These are phyloP conservation scores for Solen grandis DNA, from an alignment of 1,140 invertebrate species.

Conservation along the genomic window DNA sequence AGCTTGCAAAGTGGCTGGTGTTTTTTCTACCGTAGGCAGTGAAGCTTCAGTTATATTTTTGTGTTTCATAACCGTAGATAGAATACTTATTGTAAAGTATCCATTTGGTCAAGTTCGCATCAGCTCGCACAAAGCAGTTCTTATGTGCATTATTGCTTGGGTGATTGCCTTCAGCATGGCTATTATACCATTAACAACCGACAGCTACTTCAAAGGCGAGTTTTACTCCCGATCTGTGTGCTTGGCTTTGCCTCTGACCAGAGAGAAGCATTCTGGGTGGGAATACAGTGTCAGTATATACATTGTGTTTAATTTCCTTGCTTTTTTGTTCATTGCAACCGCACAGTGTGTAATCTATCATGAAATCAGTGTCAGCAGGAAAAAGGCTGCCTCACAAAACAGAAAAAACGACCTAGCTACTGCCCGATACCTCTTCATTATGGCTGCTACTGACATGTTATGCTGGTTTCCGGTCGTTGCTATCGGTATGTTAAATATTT, in stretches of 20 bases:
- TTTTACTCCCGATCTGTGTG: conserved; percentile 21
- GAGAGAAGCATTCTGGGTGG: not conserved
- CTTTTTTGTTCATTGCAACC: conserved; percentile 54
- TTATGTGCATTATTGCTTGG: no score
- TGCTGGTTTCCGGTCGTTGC: no score
- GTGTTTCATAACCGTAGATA: conserved; percentile 65
- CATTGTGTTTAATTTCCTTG: conserved; percentile 40
- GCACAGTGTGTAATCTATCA: conserved; percentile 58
- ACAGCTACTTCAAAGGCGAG: not conserved
- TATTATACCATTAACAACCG: not conserved
- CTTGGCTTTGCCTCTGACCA: conserved; percentile 15
- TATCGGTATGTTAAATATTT: no score
- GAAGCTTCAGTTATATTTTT: conserved; percentile 65
- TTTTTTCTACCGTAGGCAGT: conserved; percentile 63
- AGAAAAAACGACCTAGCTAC: no score
- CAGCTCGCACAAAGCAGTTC: no score
- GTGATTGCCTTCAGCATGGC: not conserved
- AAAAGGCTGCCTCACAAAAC: no score
- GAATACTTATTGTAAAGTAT: conserved; percentile 63
- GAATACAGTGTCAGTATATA: conserved; percentile 28
- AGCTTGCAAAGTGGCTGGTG: conserved; percentile 64
- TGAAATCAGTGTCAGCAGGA: no score
- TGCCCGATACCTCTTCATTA: no score
- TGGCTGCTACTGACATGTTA: no score
- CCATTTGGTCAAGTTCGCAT: no score